Percentiles rank a stretch among this genome's conserved stretches.
These are phyloP conservation scores for Colaptes auratus DNA, from an alignment of 2,113 vertebrate species.

Conservation along the genomic window DNA sequence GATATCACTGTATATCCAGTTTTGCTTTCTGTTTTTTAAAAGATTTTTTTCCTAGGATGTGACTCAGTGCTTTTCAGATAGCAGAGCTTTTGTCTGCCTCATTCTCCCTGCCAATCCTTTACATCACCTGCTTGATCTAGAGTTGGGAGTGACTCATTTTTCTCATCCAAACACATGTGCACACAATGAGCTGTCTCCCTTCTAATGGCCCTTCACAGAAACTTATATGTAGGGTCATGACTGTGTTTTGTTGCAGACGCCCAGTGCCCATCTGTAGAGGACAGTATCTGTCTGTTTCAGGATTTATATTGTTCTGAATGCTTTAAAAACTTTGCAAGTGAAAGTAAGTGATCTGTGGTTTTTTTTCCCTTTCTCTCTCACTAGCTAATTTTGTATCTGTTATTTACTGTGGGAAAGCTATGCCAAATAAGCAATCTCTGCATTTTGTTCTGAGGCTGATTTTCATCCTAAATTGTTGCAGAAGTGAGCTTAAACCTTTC, in stretches of 20 bases:
- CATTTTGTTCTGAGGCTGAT: constrained; percentile 21
- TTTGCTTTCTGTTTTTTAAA: constrained; percentile 4
- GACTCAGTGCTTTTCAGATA: constrained; percentile 68
- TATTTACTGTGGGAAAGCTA: constrained; percentile 64
- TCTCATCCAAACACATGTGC: constrained; percentile 62
- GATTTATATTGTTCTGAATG: constrained; percentile 59
- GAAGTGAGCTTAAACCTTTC: background rate
- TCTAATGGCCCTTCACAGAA: constrained; percentile 64
- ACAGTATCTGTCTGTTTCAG: constrained; percentile 60
- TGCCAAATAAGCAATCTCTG: constrained; percentile 36
- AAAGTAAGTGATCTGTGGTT: constrained; percentile 30
- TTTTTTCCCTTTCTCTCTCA: constrained; percentile 33
- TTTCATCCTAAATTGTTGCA: constrained; percentile 4
- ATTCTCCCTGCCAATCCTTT: constrained; percentile 57
- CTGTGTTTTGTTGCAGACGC: constrained; percentile 58
- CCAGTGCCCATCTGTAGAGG: constrained; percentile 58
- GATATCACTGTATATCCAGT: background rate
- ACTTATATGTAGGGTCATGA: constrained; percentile 63
- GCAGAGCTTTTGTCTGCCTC: constrained; percentile 53
- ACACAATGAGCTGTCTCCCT: constrained; percentile 59
- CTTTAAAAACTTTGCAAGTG: constrained; percentile 58
- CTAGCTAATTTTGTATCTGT: constrained; percentile 57
- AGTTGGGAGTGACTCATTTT: constrained; percentile 67
- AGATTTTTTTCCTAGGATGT: constrained; percentile 29
- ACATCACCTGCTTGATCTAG: constrained; percentile 65